Evolutionary conservation across 2,797 vertebrate species (phyloP), one percentile per base, ranked within the genome.

Genomic region (Babyrousa celebensis): DNA sequence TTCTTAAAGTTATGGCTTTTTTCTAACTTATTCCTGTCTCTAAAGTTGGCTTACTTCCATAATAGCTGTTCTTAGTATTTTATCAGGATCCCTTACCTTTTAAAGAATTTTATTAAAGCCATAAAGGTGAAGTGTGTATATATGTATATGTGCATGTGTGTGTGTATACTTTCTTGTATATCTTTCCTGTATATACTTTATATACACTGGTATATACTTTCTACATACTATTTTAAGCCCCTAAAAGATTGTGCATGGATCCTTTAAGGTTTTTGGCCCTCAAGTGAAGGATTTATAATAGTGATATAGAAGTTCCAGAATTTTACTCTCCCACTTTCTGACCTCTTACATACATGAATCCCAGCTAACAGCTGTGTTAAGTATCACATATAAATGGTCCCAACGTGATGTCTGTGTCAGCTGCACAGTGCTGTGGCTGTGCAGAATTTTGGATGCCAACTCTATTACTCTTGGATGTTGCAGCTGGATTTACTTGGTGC

Each of bases 71-170:
- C 16, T 79, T 65, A 91, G 43, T 88, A 74, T 94, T 94, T 93
- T 96, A 96, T 68, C 17, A 68, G 32, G 27, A 6, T 65, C 21
- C 36, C 18, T 78, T 48, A 62, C 18, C 6, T 89, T 32, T 58
- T 91, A 67, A 82, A 89, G 21, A 95, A 86, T 74, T 93, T 95
- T 75, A 82, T 89, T 95, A 93, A 91, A 87, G 12, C 27, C 88
- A 27, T 85, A 79, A 82, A 32, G 27, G 29, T 65, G 16, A 91
- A 65, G 7, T 60, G 10, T 83, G n/a, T 88, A 9, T 80, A 32
- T 78, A 17, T 40, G 48, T 52, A 15, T 56, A 3, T 27, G 43
- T 82, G 6, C 72, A 25, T 60, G 12, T 52, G 4, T 77, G 3
- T 17, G 14, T 16, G 52, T 85, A 3, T 9, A 48, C 20, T 25